phyloP scores from a whole-genome alignment of 1,140 invertebrate genomes.

The Harpegnathos saltator region DNA sequence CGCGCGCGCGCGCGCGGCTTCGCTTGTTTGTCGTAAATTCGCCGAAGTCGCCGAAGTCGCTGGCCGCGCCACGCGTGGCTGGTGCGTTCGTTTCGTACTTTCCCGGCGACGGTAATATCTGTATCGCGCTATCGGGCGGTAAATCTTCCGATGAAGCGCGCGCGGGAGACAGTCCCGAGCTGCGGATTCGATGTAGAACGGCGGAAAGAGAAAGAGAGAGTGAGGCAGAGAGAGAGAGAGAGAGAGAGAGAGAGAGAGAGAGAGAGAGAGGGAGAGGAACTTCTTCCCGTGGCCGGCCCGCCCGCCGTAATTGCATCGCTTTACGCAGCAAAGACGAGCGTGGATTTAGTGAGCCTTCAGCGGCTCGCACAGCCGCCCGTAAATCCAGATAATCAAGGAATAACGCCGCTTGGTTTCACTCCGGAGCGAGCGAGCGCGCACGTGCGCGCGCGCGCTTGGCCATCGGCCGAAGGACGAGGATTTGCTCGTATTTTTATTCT shows the following conservation, averaged over 20 bases:
- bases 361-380: not conserved
- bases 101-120: not conserved
- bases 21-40: constrained; percentile 44
- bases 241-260: no score
- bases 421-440: no score
- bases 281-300: not conserved
- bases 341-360: not conserved
- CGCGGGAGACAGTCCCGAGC: not conserved
- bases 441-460: no score
- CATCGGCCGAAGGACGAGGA: not conserved
- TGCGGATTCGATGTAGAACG: no score
- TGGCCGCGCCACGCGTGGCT: no score
- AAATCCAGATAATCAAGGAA: constrained; percentile 34
- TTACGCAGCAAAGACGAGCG: not conserved
- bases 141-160: not conserved
- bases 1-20: not conserved
- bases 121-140: not conserved
- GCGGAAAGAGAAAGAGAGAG: no score
- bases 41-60: not conserved
- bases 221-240: no score
- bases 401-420: constrained; percentile 21
- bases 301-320: not conserved
- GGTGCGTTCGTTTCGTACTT: not conserved
- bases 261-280: no score
- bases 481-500: constrained; percentile 15